A percentile compares a stretch with the other conserved stretches of the same genome.
These are phyloP conservation scores for Lacerta viridis DNA, from an alignment of 2,797 vertebrate genomes.

Conservation along the genomic window DNA sequence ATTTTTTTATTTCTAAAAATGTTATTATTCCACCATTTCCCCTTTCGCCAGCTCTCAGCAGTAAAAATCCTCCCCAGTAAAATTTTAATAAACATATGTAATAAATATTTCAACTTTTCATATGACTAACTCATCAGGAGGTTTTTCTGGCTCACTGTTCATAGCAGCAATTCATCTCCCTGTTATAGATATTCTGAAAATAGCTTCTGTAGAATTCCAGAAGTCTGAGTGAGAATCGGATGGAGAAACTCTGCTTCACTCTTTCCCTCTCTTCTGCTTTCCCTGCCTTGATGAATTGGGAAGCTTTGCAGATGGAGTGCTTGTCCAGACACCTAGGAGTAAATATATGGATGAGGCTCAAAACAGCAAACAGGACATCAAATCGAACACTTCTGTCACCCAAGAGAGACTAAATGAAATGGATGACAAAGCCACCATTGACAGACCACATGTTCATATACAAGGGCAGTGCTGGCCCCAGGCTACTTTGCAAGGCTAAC, in stretches of 20 bases:
- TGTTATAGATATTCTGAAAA: neutral
- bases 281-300: neutral
- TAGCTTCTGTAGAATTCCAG: neutral
- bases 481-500: too few relatives aligned
- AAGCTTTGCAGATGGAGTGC: neutral
- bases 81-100: neutral
- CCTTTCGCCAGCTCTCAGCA: neutral
- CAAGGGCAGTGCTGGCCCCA: too few relatives aligned
- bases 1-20: conserved; percentile 2
- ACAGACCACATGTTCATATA: too few relatives aligned
- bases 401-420: neutral
- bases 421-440: too few relatives aligned
- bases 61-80: neutral
- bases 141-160: conserved; percentile 6
- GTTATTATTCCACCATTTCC: neutral
- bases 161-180: neutral
- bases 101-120: conserved; percentile 36
- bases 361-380: neutral
- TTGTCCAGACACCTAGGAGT: neutral
- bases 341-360: neutral
- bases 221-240: neutral
- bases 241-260: neutral
- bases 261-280: neutral
- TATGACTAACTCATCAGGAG: neutral
- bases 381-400: neutral